phyloP scores from a whole-genome alignment of 2,888 invertebrate genomes.

The Ormia ochracea region DNA sequence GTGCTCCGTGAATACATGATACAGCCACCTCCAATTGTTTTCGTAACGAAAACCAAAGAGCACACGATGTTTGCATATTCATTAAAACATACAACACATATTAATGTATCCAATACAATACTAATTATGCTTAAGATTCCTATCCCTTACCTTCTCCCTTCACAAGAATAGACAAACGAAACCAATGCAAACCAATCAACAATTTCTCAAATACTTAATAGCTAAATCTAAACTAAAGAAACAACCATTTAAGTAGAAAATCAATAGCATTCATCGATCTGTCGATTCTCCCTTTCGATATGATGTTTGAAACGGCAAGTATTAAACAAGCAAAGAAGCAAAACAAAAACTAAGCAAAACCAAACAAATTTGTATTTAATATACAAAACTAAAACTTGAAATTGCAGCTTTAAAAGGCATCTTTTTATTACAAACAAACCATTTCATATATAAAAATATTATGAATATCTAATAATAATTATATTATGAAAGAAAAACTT shows the following conservation, averaged over 20 bases:
- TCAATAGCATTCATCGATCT: constrained; percentile 22
- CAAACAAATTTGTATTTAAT: constrained; percentile 31
- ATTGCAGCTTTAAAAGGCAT: constrained; percentile 59
- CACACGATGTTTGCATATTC: background rate
- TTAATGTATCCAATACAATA: constrained; percentile 30
- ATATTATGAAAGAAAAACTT: constrained; percentile 28
- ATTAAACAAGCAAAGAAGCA: constrained; percentile 44
- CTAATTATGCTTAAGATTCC: constrained; percentile 32
- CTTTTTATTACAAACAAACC: constrained; percentile 49
- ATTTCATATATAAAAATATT: constrained; percentile 12
- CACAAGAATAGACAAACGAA: constrained; percentile 47
- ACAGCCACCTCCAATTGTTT: constrained; percentile 5
- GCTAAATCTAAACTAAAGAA: constrained; percentile 50
- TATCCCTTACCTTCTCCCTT: background rate
- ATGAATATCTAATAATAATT: constrained; percentile 43
- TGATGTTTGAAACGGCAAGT: constrained; percentile 58
- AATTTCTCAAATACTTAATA: constrained; percentile 47
- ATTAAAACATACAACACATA: background rate
- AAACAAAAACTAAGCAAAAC: constrained; percentile 30
- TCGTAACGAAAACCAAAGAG: background rate
- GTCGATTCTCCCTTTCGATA: constrained; percentile 1
- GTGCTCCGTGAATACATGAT: background rate
- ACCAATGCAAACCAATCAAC: constrained; percentile 59
- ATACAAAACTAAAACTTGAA: constrained; percentile 43
- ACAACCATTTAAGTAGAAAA: constrained; percentile 4